Base-by-base conservation (phyloP, 2,797 vertebrate species). In the Phoxinus dragarum region DNA sequence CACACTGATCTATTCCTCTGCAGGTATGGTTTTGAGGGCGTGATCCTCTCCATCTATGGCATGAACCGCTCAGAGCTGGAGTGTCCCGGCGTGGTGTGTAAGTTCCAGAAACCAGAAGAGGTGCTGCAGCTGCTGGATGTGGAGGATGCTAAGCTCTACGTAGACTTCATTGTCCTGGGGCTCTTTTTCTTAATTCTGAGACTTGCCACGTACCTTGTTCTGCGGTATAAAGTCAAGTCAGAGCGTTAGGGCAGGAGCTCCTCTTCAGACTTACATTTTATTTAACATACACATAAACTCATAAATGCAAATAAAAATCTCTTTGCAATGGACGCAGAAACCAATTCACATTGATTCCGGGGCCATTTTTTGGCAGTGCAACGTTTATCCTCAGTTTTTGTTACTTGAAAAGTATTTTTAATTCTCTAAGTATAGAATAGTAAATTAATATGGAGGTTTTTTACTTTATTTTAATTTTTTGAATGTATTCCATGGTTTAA, bases 11-110 rank as follows among this genome's bases (percentile, higher is more conserved):
- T 42, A 31, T 80, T 19, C 19, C 61, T 34, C 47, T 7, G 19
- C 89, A 99, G 98, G 93, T 99, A 99, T 4, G 98, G 98, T 91
- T 99, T 99, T 27, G 98, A 99, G 90, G 98, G 98, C 0, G 96
- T 99, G 86, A 98, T 99, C 87, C 96, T 99, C 78, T 98, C 97
- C 36, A 99, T 99, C 92, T 99, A 99, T 1, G 98, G 98, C 82
- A 97, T 99, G 98, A 98, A 98, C 88, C 96, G 98, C 0, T 96
- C 95, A 4, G 96, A 98, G 81, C 92, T 99, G 90, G 96, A 97
- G 84, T 99, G 98, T 93, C 95, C 95, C 0, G 94, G 92, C 11
- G 82, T 93, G 0, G 94, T 93, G 61, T 99, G 98, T 90, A 97
- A 97, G 31, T 99, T 99, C 93, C 96, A 96, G 91, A 96, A 98